Evolutionary conservation across 2,797 vertebrate genomes (phyloP), one percentile per base, ranked within the genome.

Genomic region (Liasis olivaceus): DNA sequence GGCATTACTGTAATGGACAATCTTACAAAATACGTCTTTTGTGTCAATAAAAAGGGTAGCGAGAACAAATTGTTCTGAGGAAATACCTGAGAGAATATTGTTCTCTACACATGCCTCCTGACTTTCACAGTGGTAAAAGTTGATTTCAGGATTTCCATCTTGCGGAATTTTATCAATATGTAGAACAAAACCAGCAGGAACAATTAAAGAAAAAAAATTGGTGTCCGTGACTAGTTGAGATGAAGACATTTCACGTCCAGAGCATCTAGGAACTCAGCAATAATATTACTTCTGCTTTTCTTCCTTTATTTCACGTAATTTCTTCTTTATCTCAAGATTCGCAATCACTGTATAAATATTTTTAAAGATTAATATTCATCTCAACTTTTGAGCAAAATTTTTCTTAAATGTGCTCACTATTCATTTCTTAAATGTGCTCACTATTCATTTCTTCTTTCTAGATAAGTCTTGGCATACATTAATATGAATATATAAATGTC

Each of bases 241-340:
- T 95, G 2, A 95, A 93, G 95, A 94, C n/a, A 91, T 85, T 93
- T 93, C 59, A 51, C 94, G 91, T 95, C 69, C 85, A 94, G 85
- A 95, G 95, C 94, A 81, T 94, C 90, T 92, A 90, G 0, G 77
- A 85, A 92, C 81, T 42, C 85, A 20, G 4, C 72, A 22, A 85
- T 59, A 0, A 1, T 87, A 47, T 86, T 42, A 91, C 95, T 91
- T 89, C 0, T 13, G 87, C 3, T 24, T 66, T 58, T 89, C 93
- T 95, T 96, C 91, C 62, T 90, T 96, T 92, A 93, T 95, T 94
- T 88, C 94, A 93, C 72, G 93, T 58, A 95, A 93, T 87, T 77
- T 64, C 88, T 3, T 95, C 94, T 58, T 94, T 58, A 60, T 22
- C 85, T 98, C 96, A 97, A 86, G 97, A 96, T 96, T 98, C 97